These are phyloP conservation scores for Coregonus clupeaformis DNA, from an alignment of 2,113 vertebrate genomes.

Conservation along the genomic window DNA sequence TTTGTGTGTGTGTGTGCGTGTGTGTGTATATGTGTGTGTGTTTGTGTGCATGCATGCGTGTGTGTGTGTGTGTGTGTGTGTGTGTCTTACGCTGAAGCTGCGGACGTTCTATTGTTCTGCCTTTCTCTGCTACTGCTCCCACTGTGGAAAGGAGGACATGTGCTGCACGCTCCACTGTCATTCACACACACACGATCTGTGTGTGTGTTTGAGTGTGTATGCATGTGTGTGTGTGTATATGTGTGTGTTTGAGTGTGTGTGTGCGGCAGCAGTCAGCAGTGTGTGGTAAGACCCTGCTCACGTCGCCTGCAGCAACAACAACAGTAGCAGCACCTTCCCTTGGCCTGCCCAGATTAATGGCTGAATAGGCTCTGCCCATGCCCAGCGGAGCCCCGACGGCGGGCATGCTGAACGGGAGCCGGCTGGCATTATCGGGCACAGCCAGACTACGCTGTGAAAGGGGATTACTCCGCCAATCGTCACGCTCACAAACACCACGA, in stretches of 20 bases:
- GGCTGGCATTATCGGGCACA: slow-evolving; percentile 75
- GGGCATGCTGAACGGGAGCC: slow-evolving; percentile 66
- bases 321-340: slow-evolving; percentile 61
- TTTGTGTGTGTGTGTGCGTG: no score
- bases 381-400: slow-evolving; percentile 67
- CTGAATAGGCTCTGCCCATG: slow-evolving; percentile 65
- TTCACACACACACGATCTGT: slow-evolving; percentile 31
- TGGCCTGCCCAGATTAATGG: slow-evolving; percentile 71
- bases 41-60: background rate
- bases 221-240: slow-evolving; percentile 19
- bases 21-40: no score
- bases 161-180: slow-evolving; percentile 52
- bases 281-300: slow-evolving; percentile 60
- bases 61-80: background rate
- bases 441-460: slow-evolving; percentile 76
- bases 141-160: slow-evolving; percentile 43
- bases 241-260: background rate
- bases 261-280: slow-evolving; percentile 55
- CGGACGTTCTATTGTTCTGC: slow-evolving; percentile 38
- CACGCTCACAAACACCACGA: slow-evolving; percentile 69
- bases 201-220: slow-evolving; percentile 36
- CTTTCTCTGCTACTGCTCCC: slow-evolving; percentile 38
- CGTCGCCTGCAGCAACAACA: slow-evolving; percentile 61
- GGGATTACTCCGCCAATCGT: slow-evolving; percentile 75
- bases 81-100: background rate